These are phyloP conservation scores for Pipistrellus kuhlii DNA, from an alignment of 2,797 vertebrate species.

Conservation along the genomic window DNA sequence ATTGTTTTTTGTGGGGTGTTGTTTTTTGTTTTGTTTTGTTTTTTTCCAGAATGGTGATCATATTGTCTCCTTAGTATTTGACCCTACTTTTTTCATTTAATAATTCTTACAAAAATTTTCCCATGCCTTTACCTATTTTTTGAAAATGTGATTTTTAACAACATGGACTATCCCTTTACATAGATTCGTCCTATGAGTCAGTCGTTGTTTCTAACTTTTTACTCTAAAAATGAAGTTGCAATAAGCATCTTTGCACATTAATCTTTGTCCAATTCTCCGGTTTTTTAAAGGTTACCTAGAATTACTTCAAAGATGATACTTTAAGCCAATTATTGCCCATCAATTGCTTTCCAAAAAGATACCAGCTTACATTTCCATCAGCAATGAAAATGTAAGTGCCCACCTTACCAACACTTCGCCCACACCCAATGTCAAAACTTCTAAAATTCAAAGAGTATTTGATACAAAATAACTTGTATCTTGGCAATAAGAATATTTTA, in stretches of 20 bases:
- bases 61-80: not conserved
- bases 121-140: not conserved
- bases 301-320: not conserved
- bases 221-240: not conserved
- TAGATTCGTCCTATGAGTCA: not conserved
- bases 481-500: not conserved
- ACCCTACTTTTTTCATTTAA: not conserved
- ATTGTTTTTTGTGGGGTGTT: not conserved
- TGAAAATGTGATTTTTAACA: conserved; percentile 13
- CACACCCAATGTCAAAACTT: not conserved
- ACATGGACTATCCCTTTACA: not conserved
- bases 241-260: not conserved
- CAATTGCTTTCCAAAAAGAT: conserved; percentile 12
- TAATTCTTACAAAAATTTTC: conserved; percentile 18
- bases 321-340: not conserved
- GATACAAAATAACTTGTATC: not conserved
- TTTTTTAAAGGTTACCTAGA: conserved; percentile 7
- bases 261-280: conserved; percentile 1
- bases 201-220: conserved; percentile 17
- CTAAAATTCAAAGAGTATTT: not conserved
- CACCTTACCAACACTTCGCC: not conserved
- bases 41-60: not conserved
- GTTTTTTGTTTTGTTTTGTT: not conserved
- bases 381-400: not conserved
- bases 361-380: not conserved